These are phyloP conservation scores for Panthera leo DNA, from an alignment of 2,113 vertebrate species.

Conservation along the genomic window DNA sequence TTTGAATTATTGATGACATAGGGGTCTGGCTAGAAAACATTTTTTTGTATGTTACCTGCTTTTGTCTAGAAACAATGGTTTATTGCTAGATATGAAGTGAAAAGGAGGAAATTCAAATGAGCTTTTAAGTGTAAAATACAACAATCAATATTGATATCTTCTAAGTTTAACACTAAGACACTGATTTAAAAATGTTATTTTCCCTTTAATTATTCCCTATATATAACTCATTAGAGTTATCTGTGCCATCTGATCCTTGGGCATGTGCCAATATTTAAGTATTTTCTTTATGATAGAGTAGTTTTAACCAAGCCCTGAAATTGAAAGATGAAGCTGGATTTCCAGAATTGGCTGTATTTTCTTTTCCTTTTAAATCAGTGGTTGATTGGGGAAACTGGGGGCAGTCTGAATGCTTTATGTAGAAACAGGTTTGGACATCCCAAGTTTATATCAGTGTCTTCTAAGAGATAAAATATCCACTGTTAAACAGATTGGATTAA, in stretches of 20 bases:
- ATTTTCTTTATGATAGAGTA: neutral
- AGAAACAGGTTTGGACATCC: neutral
- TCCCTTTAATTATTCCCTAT: constrained; percentile 5
- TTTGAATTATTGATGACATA: constrained; percentile 14
- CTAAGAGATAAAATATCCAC: neutral
- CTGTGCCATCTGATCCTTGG: neutral
- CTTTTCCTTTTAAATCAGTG: neutral
- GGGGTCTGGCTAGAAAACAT: neutral
- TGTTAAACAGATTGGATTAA: neutral
- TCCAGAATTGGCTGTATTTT: neutral
- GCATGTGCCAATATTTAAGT: neutral
- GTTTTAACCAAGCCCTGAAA: constrained; percentile 9
- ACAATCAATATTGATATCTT: neutral
- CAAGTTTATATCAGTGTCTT: neutral
- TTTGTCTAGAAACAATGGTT: neutral
- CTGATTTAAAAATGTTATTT: neutral
- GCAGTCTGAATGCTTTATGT: neutral
- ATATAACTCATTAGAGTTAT: neutral
- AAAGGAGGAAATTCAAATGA: constrained; percentile 40
- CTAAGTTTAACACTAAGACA: neutral
- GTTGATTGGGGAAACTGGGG: neutral
- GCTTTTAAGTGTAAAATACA: constrained; percentile 28
- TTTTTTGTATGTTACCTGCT: neutral
- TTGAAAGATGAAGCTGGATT: neutral
- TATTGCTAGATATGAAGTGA: neutral